Evolutionary conservation across 2,113 vertebrate genomes (phyloP).

Genomic region (Gymnorhina tibicen): DNA sequence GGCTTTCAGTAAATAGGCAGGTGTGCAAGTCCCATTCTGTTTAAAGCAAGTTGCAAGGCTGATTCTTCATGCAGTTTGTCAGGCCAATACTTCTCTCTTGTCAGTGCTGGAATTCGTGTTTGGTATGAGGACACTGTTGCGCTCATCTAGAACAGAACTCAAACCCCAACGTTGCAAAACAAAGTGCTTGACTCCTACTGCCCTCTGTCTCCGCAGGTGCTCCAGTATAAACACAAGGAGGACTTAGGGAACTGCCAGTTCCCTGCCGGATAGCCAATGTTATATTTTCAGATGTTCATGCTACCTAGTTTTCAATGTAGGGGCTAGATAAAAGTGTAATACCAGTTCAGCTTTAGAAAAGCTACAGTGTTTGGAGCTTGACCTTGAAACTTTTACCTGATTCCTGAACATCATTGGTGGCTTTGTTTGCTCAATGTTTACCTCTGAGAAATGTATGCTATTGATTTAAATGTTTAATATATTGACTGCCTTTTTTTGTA

Average conservation of each 20-base stretch:
- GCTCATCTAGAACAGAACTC: not conserved
- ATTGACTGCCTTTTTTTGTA: constrained; percentile 68
- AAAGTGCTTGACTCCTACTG: constrained; percentile 17
- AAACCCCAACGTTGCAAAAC: not conserved
- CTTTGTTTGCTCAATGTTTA: constrained; percentile 60
- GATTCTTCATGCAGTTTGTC: not conserved
- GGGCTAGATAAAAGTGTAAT: constrained; percentile 27
- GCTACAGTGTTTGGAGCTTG: constrained; percentile 49
- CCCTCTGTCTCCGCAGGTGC: constrained; percentile 6
- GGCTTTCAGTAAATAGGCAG: not conserved
- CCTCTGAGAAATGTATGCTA: constrained; percentile 53
- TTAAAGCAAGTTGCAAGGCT: not conserved
- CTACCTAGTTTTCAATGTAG: constrained; percentile 31
- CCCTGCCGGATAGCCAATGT: not conserved
- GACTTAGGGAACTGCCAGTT: not conserved
- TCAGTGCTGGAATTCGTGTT: not conserved
- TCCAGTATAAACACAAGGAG: not conserved
- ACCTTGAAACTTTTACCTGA: constrained; percentile 30
- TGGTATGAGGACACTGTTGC: not conserved
- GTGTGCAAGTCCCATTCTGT: not conserved
- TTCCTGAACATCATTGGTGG: constrained; percentile 26
- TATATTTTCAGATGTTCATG: not conserved
- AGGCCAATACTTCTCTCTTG: not conserved
- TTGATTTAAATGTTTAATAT: constrained; percentile 68
- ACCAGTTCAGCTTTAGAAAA: constrained; percentile 31